Evolutionary conservation across 1,140 invertebrate species (phyloP), one percentile per base, ranked within the genome.

Genomic region (Trachymyrmex cornetzi): DNA sequence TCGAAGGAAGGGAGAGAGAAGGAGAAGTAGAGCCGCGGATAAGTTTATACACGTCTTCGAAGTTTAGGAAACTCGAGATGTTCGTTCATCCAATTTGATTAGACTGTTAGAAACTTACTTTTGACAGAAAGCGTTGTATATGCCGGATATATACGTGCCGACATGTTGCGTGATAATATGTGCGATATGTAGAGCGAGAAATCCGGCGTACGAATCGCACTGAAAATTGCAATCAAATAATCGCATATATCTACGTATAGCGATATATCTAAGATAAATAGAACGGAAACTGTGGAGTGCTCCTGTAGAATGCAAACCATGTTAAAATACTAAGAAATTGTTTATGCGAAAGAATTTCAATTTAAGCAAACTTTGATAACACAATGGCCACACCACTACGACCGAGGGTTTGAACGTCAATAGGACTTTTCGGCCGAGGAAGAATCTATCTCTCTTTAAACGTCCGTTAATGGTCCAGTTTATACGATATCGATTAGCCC

Each of bases 11-110:
- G 19, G 9, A 3, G 3, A 27, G 27, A 24, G 4, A 3, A 34
- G 55, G 9, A 27, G 48, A 14, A 50, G 24, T 16, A 53, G 74
- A 79, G 16, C 61, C 74, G 57, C 59, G 82, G 24, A 85, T 85
- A 79, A 85, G 82, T 85, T 85, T 85, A 79, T 85, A 79, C 82
- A 85, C 61, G 82, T 85, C 82, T 85, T 85, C 34, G 50, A 61
- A 85, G 82, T 85, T 85, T 85, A 77, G 82, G 82, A 55, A 85
- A 84, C 55, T 85, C 69, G 81, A 81, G 59, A 85, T 81, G 88
- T 90, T 88, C 86, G 88, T 90, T 90, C 77, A 66, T 85, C 77
- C 89, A 90, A 90, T 90, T 90, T 90, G 75, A 85, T 85, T 85
- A 85, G 75, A 85, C 75, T 64, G 82, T 85, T 85, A 34, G 59